phyloP scores from a whole-genome alignment of 1,140 invertebrate species.

The Penaeus indicus region DNA sequence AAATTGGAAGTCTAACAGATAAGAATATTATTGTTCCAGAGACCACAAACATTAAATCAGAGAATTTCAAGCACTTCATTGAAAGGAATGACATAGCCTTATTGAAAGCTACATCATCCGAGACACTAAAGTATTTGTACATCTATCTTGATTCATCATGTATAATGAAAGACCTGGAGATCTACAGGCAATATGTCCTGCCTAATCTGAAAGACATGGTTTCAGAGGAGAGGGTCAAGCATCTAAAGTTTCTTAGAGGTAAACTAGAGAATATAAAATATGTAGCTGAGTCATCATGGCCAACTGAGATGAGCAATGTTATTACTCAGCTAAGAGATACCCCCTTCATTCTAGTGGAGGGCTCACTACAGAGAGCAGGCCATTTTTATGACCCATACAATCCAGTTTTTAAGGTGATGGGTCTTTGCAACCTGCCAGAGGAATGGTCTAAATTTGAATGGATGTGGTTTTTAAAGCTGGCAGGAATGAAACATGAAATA shows the following conservation, averaged over 20 bases:
- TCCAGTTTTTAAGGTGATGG: conserved; percentile 34
- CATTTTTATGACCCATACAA: conserved; percentile 23
- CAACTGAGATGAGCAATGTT: not conserved
- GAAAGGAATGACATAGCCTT: not conserved
- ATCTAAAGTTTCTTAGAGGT: not conserved
- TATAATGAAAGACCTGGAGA: conserved; percentile 8
- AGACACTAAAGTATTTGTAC: not conserved
- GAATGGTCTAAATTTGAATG: conserved; percentile 5
- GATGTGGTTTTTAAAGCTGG: conserved; percentile 24
- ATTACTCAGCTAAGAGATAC: not conserved
- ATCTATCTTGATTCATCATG: conserved; percentile 24
- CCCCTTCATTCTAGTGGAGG: conserved; percentile 11
- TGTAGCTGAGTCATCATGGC: not conserved
- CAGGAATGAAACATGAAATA: conserved; percentile 27
- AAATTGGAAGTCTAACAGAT: not conserved
- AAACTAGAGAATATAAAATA: not conserved
- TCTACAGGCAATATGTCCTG: conserved; percentile 30
- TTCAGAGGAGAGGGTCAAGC: not conserved
- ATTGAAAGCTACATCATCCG: not conserved
- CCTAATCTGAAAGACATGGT: not conserved
- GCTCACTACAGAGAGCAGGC: conserved; percentile 23
- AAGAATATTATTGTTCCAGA: conserved; percentile 34
- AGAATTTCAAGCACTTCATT: not conserved
- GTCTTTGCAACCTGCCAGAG: conserved; percentile 7
- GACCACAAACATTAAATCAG: not conserved